phyloP scores from a whole-genome alignment of 2,797 vertebrate species.

The Pseudopleuronectes americanus region DNA sequence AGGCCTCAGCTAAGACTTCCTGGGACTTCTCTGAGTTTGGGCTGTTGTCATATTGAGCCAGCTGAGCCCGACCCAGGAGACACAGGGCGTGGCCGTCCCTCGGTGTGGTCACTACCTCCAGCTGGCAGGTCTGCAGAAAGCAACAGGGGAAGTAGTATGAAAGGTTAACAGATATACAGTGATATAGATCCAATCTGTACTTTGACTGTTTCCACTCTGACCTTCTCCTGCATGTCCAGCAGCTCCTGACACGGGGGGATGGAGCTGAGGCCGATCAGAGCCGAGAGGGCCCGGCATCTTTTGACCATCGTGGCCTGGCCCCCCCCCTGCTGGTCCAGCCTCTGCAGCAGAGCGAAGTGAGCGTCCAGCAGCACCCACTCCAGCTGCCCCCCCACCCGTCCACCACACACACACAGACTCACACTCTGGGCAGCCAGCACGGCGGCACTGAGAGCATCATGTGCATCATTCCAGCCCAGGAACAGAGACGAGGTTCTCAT shows the following conservation, averaged over 20 bases:
- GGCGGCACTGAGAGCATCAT: slow-evolving; percentile 53
- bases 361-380: slow-evolving; percentile 78
- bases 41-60: slow-evolving; percentile 74
- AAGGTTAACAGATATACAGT: too few species aligned
- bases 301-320: slow-evolving; percentile 60
- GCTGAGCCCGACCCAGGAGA: slow-evolving; percentile 75
- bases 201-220: slow-evolving; percentile 25
- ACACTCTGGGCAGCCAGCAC: slow-evolving; percentile 75
- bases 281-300: slow-evolving; percentile 65
- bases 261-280: slow-evolving; percentile 64
- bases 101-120: slow-evolving; percentile 69
- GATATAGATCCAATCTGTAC: too few species aligned
- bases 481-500: slow-evolving; percentile 11
- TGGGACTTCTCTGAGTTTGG: slow-evolving; percentile 51
- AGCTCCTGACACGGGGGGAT: slow-evolving; percentile 69
- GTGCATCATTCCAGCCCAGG: slow-evolving; percentile 34
- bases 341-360: slow-evolving; percentile 78
- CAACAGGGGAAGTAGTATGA: not conserved
- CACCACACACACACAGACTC: slow-evolving; percentile 75
- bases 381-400: slow-evolving; percentile 76
- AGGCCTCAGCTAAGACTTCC: slow-evolving; percentile 56
- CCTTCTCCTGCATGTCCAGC: slow-evolving; percentile 73
- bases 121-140: slow-evolving; percentile 70
- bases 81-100: slow-evolving; percentile 70
- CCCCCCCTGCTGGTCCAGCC: slow-evolving; percentile 68